Evolutionary conservation across 2,888 invertebrate species (phyloP).

Genomic region (Tyria jacobaeae): DNA sequence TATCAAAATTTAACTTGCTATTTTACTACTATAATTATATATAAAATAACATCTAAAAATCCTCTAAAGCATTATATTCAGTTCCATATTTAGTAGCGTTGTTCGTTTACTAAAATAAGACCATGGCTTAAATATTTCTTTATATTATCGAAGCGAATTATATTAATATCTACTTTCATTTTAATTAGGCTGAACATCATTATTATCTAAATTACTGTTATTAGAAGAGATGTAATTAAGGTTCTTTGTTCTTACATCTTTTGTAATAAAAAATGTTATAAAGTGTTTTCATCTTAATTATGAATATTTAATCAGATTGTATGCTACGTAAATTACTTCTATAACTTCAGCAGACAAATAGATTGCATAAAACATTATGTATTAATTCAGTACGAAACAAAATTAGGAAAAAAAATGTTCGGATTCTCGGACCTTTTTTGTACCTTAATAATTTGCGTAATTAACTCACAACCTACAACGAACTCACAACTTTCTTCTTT

Average conservation of each 20-base stretch:
- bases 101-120: not conserved
- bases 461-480: no score
- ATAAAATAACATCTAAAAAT: not conserved
- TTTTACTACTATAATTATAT: not conserved
- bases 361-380: not conserved
- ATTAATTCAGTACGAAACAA: not conserved
- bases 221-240: constrained; percentile 44
- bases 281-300: constrained; percentile 33
- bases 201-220: constrained; percentile 40
- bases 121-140: constrained; percentile 8
- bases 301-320: constrained; percentile 41
- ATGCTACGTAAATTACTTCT: constrained; percentile 11
- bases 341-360: not conserved
- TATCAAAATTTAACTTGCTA: no score
- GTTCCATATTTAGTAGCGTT: not conserved
- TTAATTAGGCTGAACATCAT: constrained; percentile 41
- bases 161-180: constrained; percentile 37
- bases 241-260: constrained; percentile 33
- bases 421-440: no score
- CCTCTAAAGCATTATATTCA: not conserved
- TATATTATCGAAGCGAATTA: constrained; percentile 30
- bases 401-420: not conserved
- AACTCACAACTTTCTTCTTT: no score
- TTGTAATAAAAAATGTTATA: constrained; percentile 23
- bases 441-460: no score